A percentile compares a stretch with the other conserved stretches of the same genome.
phyloP scores from a whole-genome alignment of 1,140 invertebrate genomes.

The Zaprionus camerounensis region DNA sequence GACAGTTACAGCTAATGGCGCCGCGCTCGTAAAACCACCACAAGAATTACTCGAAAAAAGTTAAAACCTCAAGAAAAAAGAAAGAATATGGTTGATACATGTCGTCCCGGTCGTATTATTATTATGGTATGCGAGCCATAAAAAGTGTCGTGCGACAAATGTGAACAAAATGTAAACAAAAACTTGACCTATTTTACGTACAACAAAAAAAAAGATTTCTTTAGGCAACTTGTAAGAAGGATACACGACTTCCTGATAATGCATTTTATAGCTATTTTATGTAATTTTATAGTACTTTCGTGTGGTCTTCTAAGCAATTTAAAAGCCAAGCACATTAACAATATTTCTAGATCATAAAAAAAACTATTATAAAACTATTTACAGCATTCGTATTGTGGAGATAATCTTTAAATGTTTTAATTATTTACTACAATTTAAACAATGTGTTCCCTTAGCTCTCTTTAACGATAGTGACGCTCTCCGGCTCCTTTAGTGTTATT shows the following conservation, averaged over 20 bases:
- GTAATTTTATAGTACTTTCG: background rate
- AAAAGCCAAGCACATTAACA: background rate
- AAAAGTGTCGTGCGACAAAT: conserved; percentile 44
- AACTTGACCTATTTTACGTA: conserved; percentile 70
- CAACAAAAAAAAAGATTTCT: conserved; percentile 1
- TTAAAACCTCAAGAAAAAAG: conserved; percentile 37
- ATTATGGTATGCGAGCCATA: conserved; percentile 50
- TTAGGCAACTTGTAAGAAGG: conserved; percentile 28
- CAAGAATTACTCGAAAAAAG: conserved; percentile 50
- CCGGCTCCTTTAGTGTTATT: no score
- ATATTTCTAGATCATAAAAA: background rate
- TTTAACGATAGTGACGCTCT: no score
- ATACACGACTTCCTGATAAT: conserved; percentile 10
- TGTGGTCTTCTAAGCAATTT: background rate
- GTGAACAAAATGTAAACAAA: conserved; percentile 62
- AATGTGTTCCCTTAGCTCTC: no score
- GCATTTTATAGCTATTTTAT: background rate
- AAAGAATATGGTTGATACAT: conserved; percentile 36
- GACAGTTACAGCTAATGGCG: conserved; percentile 79
- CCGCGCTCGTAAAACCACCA: conserved; percentile 61
- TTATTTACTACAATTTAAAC: no score
- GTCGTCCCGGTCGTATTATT: conserved; percentile 47
- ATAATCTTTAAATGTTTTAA: no score
- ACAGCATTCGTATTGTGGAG: background rate
- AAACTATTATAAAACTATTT: background rate